Percentiles rank a stretch among this genome's conserved stretches.
phyloP scores from a whole-genome alignment of 2,797 vertebrate species.

The Sebastes steindachneri region DNA sequence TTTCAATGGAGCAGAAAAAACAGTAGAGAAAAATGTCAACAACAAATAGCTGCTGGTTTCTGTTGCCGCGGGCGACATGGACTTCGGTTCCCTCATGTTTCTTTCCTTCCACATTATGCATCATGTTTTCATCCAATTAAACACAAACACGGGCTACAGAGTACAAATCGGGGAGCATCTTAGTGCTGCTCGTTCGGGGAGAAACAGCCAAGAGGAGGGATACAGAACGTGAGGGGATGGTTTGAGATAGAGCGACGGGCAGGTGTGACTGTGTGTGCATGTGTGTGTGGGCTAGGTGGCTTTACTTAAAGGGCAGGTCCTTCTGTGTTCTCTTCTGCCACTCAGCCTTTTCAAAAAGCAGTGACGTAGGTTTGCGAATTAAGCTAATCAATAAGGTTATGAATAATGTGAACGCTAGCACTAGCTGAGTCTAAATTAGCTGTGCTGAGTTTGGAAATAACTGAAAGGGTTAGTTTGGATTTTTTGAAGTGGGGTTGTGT shows the following conservation, averaged over 20 bases:
- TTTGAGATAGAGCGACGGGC: constrained; percentile 7
- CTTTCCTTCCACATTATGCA: constrained; percentile 66
- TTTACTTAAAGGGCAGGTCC: constrained; percentile 20
- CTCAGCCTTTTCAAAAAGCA: too few species aligned
- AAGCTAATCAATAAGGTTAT: too few species aligned
- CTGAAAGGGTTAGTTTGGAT: too few species aligned
- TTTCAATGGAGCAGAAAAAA: constrained; percentile 75
- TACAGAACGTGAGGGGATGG: background rate
- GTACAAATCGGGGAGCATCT: constrained; percentile 55
- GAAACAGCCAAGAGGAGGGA: constrained; percentile 10
- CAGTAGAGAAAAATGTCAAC: constrained; percentile 74
- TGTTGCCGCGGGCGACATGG: constrained; percentile 69
- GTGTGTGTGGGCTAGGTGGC: constrained; percentile 10
- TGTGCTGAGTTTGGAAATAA: too few species aligned
- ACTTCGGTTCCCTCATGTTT: constrained; percentile 74
- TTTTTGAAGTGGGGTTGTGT: too few species aligned
- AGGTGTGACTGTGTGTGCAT: constrained; percentile 2
- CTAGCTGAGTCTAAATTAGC: too few species aligned
- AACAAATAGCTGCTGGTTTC: constrained; percentile 81
- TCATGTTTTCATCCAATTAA: constrained; percentile 83
- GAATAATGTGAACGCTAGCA: too few species aligned
- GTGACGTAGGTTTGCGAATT: too few species aligned
- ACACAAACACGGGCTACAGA: constrained; percentile 60
- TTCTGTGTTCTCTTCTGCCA: too few species aligned
- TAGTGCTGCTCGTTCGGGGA: constrained; percentile 19